phyloP scores from a whole-genome alignment of 2,113 vertebrate genomes.

The Drymodes brunneopygia region DNA sequence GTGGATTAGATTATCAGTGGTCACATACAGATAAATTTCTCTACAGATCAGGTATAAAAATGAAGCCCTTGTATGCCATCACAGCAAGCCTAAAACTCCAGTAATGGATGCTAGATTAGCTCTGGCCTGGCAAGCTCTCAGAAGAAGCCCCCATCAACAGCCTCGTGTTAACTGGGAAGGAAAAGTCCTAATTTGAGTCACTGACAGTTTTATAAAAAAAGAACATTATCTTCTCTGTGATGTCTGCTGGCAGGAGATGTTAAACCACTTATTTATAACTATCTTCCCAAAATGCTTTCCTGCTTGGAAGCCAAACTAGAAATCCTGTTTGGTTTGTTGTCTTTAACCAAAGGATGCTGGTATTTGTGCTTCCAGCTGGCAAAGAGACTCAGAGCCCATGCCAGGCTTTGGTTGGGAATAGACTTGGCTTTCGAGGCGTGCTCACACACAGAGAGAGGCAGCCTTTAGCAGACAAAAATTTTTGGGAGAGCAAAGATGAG shows the following conservation, averaged over 20 bases:
- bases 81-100: neutral
- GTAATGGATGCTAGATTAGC: neutral
- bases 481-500: neutral
- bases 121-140: neutral
- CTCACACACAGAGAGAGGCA: neutral
- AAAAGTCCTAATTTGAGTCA: conserved; percentile 3
- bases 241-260: conserved; percentile 58
- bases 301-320: conserved; percentile 47
- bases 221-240: conserved; percentile 40
- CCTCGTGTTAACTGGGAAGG: neutral
- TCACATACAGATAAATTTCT: neutral
- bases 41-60: neutral
- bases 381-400: neutral
- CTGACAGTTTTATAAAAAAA: conserved; percentile 21
- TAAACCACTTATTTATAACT: conserved; percentile 60
- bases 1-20: neutral
- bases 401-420: conserved; percentile 36
- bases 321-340: conserved; percentile 63
- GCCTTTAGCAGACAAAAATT: neutral
- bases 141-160: neutral
- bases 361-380: conserved; percentile 59
- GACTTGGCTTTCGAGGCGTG: conserved; percentile 17
- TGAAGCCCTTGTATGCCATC: neutral
- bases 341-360: conserved; percentile 54
- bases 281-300: conserved; percentile 39